phyloP scores from a whole-genome alignment of 1,140 invertebrate species.

The Phymorhynchus buccinoides region DNA sequence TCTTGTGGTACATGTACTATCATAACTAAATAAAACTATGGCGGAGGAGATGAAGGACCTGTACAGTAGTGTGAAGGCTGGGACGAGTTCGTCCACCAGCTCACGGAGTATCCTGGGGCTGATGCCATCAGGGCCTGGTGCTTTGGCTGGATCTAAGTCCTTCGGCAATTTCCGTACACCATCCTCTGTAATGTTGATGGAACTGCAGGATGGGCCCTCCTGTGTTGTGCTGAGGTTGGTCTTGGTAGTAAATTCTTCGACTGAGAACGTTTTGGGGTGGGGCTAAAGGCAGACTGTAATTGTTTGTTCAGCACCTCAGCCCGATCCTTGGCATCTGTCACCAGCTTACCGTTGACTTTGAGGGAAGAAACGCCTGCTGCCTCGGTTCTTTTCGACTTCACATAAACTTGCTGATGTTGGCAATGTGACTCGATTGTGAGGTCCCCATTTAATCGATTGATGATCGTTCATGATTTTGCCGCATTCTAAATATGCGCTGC shows the following conservation, averaged over 20 bases:
- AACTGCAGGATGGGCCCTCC: not conserved
- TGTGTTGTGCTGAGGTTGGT: not conserved
- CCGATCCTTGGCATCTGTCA: too few species aligned
- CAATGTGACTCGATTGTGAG: too few species aligned
- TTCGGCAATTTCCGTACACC: constrained; percentile 25
- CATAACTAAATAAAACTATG: too few species aligned
- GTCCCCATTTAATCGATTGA: too few species aligned
- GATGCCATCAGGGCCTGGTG: constrained; percentile 40
- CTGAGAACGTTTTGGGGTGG: not conserved
- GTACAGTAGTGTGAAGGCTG: constrained; percentile 39
- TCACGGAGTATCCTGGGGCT: constrained; percentile 16
- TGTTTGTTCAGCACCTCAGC: too few species aligned
- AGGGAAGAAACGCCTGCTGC: too few species aligned
- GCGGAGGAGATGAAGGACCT: constrained; percentile 31
- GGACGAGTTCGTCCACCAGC: constrained; percentile 29
- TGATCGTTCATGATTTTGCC: too few species aligned
- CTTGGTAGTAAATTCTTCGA: not conserved
- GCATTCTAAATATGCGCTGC: too few species aligned
- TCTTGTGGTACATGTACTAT: constrained; percentile 40
- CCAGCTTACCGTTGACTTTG: too few species aligned
- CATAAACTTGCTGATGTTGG: too few species aligned
- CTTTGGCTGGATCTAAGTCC: constrained; percentile 38
- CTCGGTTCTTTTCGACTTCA: too few species aligned
- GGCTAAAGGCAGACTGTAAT: too few species aligned
- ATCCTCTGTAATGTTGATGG: constrained; percentile 5